Evolutionary conservation across 2,888 invertebrate genomes (phyloP).

Genomic region (Agonum fuliginosum): DNA sequence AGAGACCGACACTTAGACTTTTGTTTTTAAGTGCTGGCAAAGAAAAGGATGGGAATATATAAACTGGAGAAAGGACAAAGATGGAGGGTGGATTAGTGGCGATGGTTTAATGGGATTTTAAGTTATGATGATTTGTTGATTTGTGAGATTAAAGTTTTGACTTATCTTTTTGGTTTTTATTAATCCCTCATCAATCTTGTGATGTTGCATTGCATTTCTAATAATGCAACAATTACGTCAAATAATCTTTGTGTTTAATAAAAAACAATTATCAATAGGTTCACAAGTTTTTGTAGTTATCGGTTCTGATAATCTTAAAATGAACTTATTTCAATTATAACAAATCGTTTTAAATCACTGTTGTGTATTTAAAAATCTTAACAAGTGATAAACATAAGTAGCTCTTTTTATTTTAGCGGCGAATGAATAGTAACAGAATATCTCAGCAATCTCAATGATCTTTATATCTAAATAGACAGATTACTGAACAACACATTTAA

Average conservation of each 20-base stretch:
- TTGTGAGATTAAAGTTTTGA: conserved; percentile 9
- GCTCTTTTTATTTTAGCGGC: conserved; percentile 12
- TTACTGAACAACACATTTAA: too few relatives aligned
- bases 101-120: conserved; percentile 29
- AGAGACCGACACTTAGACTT: conserved; percentile 15
- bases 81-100: conserved; percentile 5
- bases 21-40: conserved; percentile 26
- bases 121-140: conserved; percentile 34
- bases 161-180: too few relatives aligned
- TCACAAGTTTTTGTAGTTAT: background rate
- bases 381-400: conserved; percentile 17
- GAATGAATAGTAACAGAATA: too few relatives aligned
- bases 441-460: too few relatives aligned
- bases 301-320: conserved; percentile 1
- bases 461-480: too few relatives aligned
- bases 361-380: conserved; percentile 21
- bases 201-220: too few relatives aligned
- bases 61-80: background rate
- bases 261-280: too few relatives aligned
- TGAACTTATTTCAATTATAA: conserved; percentile 18
- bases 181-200: too few relatives aligned
- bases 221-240: too few relatives aligned
- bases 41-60: background rate
- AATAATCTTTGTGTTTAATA: too few relatives aligned
- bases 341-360: conserved; percentile 14